phyloP scores from a whole-genome alignment of 2,113 vertebrate species.

The Hoplias malabaricus region DNA sequence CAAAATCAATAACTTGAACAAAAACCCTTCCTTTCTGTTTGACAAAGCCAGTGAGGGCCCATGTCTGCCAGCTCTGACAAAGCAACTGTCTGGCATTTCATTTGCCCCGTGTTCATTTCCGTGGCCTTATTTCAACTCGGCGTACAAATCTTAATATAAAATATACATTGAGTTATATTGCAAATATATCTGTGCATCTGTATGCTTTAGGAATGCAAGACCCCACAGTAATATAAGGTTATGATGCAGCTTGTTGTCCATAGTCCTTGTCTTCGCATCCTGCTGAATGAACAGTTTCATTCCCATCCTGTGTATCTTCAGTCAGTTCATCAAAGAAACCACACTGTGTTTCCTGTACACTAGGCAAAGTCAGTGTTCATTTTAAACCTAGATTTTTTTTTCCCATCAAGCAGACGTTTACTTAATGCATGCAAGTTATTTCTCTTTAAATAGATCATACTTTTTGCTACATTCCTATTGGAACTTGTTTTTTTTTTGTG shows the following conservation, averaged over 20 bases:
- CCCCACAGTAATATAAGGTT: conserved; percentile 61
- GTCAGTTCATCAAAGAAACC: conserved; percentile 2
- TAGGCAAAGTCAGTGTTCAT: conserved; percentile 48
- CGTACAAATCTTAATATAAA: conserved; percentile 71
- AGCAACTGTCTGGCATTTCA: not conserved
- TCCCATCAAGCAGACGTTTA: conserved; percentile 70
- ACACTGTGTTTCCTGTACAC: conserved; percentile 18
- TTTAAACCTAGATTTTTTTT: conserved; percentile 47
- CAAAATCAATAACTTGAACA: conserved; percentile 38
- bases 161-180: conserved; percentile 63
- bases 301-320: conserved; percentile 13
- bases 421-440: conserved; percentile 73
- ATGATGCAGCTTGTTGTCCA: conserved; percentile 52
- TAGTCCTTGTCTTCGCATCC: conserved; percentile 44
- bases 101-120: conserved; percentile 8
- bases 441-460: conserved; percentile 53
- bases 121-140: conserved; percentile 45
- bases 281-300: not conserved
- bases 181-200: conserved; percentile 67
- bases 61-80: conserved; percentile 40
- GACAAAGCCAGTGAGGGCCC: conserved; percentile 41
- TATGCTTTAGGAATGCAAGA: conserved; percentile 67
- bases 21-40: conserved; percentile 47
- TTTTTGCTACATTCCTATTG: conserved; percentile 51
- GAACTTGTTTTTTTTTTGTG: conserved; percentile 36